phyloP scores from a whole-genome alignment of 2,888 invertebrate genomes.

The Callimorpha dominula region DNA sequence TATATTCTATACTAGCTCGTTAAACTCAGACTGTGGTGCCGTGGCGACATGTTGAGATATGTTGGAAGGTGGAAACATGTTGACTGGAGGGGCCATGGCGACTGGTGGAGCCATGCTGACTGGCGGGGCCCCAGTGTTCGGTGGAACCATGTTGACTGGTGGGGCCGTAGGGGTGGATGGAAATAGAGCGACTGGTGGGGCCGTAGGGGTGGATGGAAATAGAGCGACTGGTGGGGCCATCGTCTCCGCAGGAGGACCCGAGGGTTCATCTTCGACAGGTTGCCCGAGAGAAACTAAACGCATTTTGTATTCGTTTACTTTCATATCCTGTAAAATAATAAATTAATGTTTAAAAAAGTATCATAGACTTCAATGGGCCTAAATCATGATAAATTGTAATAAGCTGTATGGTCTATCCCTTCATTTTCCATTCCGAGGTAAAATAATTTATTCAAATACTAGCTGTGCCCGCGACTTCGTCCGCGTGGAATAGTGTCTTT shows the following conservation, averaged over 20 bases:
- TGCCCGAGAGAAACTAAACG: constrained; percentile 86
- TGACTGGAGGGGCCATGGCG: neutral
- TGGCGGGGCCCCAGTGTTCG: neutral
- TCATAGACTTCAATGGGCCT: too few species aligned
- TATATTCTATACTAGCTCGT: constrained; percentile 14
- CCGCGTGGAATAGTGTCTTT: too few species aligned
- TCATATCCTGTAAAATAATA: constrained; percentile 75
- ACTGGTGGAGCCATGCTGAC: neutral
- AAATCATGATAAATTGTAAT: too few species aligned
- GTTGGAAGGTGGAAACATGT: constrained; percentile 1
- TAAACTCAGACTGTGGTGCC: constrained; percentile 1
- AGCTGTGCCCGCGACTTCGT: too few species aligned
- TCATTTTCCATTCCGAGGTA: too few species aligned
- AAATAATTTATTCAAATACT: too few species aligned
- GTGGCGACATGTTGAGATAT: neutral
- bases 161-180: neutral
- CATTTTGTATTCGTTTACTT: constrained; percentile 89
- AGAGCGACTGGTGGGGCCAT: neutral
- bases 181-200: neutral
- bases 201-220: neutral
- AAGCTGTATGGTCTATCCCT: too few species aligned
- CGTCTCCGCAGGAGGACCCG: constrained; percentile 41
- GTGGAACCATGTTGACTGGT: neutral
- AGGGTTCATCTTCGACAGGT: constrained; percentile 73
- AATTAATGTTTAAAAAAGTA: neutral